Percentiles rank a stretch among this genome's conserved stretches.
Conservation (phyloP, 2,113 vertebrate species). For the Tyrannus savana region DNA sequence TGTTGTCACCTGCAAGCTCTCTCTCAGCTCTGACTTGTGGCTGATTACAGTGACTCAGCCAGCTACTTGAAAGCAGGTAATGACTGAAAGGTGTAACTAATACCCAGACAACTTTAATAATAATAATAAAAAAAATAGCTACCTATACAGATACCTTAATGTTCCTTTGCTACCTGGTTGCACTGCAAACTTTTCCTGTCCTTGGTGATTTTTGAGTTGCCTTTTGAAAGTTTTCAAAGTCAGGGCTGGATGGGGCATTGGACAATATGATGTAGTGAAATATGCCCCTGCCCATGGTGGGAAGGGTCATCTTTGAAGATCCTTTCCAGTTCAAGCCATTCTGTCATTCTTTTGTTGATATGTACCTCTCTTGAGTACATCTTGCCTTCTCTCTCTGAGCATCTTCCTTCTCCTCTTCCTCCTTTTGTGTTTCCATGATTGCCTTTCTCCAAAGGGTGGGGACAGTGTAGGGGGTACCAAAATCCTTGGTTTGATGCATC, state of each 20-base stretch:
- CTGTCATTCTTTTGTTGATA: not conserved
- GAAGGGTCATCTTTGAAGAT: not conserved
- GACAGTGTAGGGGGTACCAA: not conserved
- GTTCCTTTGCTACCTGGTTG: not conserved
- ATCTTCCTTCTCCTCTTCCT: not conserved
- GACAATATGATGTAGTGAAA: not conserved
- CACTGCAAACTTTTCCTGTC: not conserved
- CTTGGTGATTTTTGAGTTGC: not conserved
- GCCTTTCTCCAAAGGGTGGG: not conserved
- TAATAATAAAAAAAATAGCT: not conserved
- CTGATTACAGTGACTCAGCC: not conserved
- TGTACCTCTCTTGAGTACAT: not conserved
- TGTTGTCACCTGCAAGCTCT: not conserved
- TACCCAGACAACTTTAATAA: not conserved
- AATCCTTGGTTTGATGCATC: not conserved
- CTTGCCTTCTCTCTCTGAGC: not conserved
- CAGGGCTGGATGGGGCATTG: not conserved
- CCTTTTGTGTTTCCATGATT: not conserved
- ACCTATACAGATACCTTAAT: not conserved
- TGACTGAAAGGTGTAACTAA: not conserved
- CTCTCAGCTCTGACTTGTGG: not conserved
- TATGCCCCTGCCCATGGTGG: not conserved
- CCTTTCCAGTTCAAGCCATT: not conserved
- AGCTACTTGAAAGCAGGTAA: conserved; percentile 3
- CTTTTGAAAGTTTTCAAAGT: not conserved